Evolutionary conservation across 1,140 invertebrate genomes (phyloP), one percentile per base, ranked within the genome.

Genomic region (Teleogryllus occipitalis): DNA sequence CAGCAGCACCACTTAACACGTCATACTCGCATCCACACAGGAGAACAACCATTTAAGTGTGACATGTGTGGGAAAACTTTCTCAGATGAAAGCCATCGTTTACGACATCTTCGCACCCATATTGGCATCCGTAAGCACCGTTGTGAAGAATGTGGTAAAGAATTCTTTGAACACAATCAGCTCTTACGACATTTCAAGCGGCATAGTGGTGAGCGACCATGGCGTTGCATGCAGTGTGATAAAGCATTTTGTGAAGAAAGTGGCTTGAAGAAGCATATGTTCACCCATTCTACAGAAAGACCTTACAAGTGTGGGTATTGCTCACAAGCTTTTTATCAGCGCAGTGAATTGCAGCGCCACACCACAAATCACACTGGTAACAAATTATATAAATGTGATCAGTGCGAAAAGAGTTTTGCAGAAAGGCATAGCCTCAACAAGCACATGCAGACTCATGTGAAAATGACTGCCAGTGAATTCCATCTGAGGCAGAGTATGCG

Each of bases 111-210:
- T 75, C 76, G 84, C 46, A 83, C 85, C 46, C 87, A 88, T 78
- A 88, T 86, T 8, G 87, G 88, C 6, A 87, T 88, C 82, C 86
- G 86, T 78, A 87, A 87, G 4, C 89, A 87, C 75, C 84, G 79
- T 4, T 84, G 83, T 78, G 76, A 77, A 27, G n/a, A 46, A 10
- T 75, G 74, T 21, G 74, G 27, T 8, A 75, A 75, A 21, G 27
- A 39, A 75, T 75, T 75, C 74, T 75, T 39, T 21, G 27, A 39
- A 21, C 74, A 39, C 7, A 39, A 75, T 7, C 27, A 39, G 10
- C 27, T 75, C 2, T 10, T 75, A 7, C n/a, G 27, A 2, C 74
- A 75, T 21, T 39, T 75, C n/a, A 75, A 39, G 27, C n/a, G n/a
- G 8, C 74, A 75, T 39, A 22, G n/a, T 21, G 74, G 74, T 15